A percentile compares a stretch with the other conserved stretches of the same genome.
phyloP scores from a whole-genome alignment of 2,797 vertebrate genomes.

The Gymnothorax reevesii region DNA sequence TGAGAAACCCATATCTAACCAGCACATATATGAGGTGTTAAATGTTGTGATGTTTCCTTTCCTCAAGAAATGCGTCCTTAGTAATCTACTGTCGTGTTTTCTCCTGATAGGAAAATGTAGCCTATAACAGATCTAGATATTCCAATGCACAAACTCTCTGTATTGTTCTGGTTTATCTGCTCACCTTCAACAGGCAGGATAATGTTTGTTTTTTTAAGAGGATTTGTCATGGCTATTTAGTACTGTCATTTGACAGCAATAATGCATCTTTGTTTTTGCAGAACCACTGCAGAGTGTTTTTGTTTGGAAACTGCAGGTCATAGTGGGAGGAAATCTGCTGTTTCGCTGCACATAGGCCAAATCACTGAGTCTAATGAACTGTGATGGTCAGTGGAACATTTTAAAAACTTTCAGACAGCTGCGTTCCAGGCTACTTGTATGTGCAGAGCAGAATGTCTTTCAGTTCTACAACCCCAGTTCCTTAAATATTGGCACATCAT shows the following conservation, averaged over 20 bases:
- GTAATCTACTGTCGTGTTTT: not conserved
- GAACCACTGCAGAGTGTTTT: not conserved
- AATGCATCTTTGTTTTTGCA: slow-evolving; percentile 4
- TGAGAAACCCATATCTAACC: not conserved
- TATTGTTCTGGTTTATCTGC: not conserved
- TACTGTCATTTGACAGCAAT: not conserved
- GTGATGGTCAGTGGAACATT: slow-evolving; percentile 11
- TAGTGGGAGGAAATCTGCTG: slow-evolving; percentile 16
- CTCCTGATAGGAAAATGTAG: not conserved
- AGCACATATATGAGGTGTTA: not conserved
- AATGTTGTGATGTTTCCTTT: not conserved
- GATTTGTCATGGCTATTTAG: not conserved
- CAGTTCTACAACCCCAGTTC: too few relatives aligned
- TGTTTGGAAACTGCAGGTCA: slow-evolving; percentile 18
- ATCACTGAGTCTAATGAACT: not conserved
- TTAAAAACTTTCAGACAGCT: slow-evolving; percentile 26
- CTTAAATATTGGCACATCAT: too few relatives aligned
- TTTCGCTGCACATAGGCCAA: slow-evolving; percentile 22
- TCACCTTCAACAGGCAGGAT: not conserved
- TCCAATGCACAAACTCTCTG: not conserved
- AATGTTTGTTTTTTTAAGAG: not conserved
- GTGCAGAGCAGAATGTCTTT: not conserved
- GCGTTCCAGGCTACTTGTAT: slow-evolving; percentile 5
- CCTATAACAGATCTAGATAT: not conserved
- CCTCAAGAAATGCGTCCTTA: not conserved